A percentile compares a stretch with the other conserved stretches of the same genome.
Conservation (phyloP, 2,797 vertebrate genomes). For the Cyclopterus lumpus region DNA sequence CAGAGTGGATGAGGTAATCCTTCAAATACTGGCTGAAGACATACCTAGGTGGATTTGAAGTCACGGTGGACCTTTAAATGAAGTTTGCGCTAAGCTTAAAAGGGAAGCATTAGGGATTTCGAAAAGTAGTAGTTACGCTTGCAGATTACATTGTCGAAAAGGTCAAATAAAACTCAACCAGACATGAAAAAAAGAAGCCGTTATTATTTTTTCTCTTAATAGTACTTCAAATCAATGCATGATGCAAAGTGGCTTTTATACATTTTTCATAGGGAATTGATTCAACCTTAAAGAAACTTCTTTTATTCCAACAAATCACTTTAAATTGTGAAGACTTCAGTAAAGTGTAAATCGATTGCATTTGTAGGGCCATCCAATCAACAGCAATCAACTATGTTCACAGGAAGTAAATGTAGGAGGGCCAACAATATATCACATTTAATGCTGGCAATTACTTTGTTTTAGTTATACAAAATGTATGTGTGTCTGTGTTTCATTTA, state of each 20-base stretch:
- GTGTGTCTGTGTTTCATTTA: neutral
- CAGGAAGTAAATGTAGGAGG: neutral
- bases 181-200: neutral
- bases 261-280: neutral
- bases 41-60: constrained; percentile 29
- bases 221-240: neutral
- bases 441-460: neutral
- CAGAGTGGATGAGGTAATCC: constrained; percentile 47
- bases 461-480: neutral
- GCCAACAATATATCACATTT: neutral
- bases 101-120: neutral
- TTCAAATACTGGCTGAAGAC: constrained; percentile 37
- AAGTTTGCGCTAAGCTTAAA: constrained; percentile 14
- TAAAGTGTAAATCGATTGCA: neutral
- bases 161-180: neutral
- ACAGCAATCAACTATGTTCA: too few relatives aligned
- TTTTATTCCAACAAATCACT: neutral
- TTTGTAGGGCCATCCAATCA: too few relatives aligned
- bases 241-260: neutral
- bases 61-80: constrained; percentile 27
- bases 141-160: constrained; percentile 1
- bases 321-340: neutral
- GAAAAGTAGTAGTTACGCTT: neutral
- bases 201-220: neutral
- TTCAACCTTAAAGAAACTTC: neutral